These are phyloP conservation scores for Charaxes varanes DNA, from an alignment of 1,140 invertebrate genomes.

Conservation along the genomic window DNA sequence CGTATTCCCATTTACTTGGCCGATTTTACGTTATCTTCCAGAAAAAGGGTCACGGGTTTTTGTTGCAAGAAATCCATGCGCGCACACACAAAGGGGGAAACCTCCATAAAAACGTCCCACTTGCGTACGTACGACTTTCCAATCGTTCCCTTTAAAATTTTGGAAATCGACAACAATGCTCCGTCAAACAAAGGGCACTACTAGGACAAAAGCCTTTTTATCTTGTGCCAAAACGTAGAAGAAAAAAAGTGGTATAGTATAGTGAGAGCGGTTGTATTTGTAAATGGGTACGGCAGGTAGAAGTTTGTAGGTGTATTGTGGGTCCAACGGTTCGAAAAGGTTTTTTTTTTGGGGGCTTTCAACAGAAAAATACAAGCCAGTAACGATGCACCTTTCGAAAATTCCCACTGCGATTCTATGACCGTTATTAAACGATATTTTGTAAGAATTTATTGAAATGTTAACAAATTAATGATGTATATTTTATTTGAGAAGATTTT, in stretches of 20 bases:
- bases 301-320: constrained; percentile 63
- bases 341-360: constrained; percentile 38
- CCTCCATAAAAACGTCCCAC: constrained; percentile 7
- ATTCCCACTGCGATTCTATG: constrained; percentile 42
- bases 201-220: constrained; percentile 49
- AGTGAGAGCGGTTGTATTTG: constrained; percentile 54
- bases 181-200: constrained; percentile 35
- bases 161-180: constrained; percentile 22
- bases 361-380: constrained; percentile 33
- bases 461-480: no score
- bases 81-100: constrained; percentile 9
- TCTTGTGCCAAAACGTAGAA: constrained; percentile 36
- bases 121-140: constrained; percentile 13
- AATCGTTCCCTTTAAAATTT: constrained; percentile 12
- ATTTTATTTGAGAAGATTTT: no score
- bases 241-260: constrained; percentile 46
- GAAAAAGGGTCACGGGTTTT: constrained; percentile 6
- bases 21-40: neutral
- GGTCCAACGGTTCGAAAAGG: constrained; percentile 46
- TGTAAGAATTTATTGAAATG: no score
- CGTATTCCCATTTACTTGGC: constrained; percentile 1
- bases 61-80: neutral
- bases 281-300: constrained; percentile 64
- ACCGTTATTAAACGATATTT: no score
- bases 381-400: constrained; percentile 55